phyloP scores from a whole-genome alignment of 1,140 invertebrate genomes.

The Coboldia fuscipes region DNA sequence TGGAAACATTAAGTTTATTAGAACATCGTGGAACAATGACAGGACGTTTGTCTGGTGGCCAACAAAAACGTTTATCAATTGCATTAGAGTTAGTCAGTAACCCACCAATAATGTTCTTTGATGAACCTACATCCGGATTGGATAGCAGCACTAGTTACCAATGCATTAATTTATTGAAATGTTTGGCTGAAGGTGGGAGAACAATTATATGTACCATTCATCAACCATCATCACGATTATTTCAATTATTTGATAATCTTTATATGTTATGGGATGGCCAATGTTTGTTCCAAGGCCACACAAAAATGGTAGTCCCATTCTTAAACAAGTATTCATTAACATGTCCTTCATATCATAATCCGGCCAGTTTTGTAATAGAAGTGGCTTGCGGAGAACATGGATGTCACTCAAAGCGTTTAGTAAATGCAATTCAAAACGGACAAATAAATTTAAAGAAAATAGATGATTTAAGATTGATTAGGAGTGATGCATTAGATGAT shows the following conservation, averaged over 20 bases:
- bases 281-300: conserved; percentile 82
- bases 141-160: conserved; percentile 82
- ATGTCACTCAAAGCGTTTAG: conserved; percentile 63
- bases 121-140: conserved; percentile 85
- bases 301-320: conserved; percentile 69
- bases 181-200: conserved; percentile 64
- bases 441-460: conserved; percentile 43
- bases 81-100: conserved; percentile 69
- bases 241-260: conserved; percentile 93
- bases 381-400: conserved; percentile 90
- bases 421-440: conserved; percentile 63
- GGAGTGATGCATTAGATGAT: conserved; percentile 18
- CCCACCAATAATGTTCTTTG: conserved; percentile 76
- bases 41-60: conserved; percentile 58
- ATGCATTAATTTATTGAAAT: conserved; percentile 57
- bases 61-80: conserved; percentile 70
- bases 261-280: conserved; percentile 86
- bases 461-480: conserved; percentile 23
- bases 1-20: conserved; percentile 43
- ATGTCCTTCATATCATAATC: conserved; percentile 91
- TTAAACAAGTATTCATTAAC: conserved; percentile 59
- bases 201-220: conserved; percentile 97
- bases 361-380: conserved; percentile 89
- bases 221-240: conserved; percentile 85
- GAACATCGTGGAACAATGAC: conserved; percentile 40